These are phyloP conservation scores for Vespertilio murinus DNA, from an alignment of 2,797 vertebrate genomes.

Conservation along the genomic window DNA sequence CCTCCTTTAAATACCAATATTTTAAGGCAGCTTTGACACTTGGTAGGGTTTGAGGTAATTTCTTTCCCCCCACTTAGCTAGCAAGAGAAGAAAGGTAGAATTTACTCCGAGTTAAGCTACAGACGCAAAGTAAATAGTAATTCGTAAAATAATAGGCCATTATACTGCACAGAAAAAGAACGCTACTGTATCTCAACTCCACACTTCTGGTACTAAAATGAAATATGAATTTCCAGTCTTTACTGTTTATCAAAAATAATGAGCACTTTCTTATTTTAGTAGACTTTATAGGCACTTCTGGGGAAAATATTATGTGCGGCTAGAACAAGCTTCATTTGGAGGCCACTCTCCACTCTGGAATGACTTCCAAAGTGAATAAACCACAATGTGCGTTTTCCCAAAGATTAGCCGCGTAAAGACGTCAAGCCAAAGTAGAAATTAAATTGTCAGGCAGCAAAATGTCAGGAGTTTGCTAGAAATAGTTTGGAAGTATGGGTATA, in stretches of 20 bases:
- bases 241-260: conserved; percentile 87
- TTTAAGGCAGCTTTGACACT: conserved; percentile 85
- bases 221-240: conserved; percentile 84
- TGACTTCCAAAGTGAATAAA: conserved; percentile 83
- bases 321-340: conserved; percentile 84
- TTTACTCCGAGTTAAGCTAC: conserved; percentile 76
- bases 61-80: conserved; percentile 71
- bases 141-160: conserved; percentile 79
- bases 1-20: conserved; percentile 87
- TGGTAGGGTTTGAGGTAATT: conserved; percentile 77
- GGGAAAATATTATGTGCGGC: conserved; percentile 86
- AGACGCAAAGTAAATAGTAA: conserved; percentile 78
- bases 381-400: conserved; percentile 77
- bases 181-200: conserved; percentile 73
- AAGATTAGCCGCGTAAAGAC: conserved; percentile 64
- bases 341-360: conserved; percentile 80
- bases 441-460: conserved; percentile 63
- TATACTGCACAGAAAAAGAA: conserved; percentile 73
- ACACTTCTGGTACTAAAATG: conserved; percentile 69
- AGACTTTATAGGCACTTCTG: conserved; percentile 86
- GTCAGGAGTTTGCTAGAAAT: conserved; percentile 27
- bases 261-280: conserved; percentile 86
- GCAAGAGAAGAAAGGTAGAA: conserved; percentile 79
- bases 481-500: neutral
- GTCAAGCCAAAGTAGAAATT: conserved; percentile 66